Base-by-base conservation (phyloP, 1,140 invertebrate species). In the Heliconius hermathena region DNA sequence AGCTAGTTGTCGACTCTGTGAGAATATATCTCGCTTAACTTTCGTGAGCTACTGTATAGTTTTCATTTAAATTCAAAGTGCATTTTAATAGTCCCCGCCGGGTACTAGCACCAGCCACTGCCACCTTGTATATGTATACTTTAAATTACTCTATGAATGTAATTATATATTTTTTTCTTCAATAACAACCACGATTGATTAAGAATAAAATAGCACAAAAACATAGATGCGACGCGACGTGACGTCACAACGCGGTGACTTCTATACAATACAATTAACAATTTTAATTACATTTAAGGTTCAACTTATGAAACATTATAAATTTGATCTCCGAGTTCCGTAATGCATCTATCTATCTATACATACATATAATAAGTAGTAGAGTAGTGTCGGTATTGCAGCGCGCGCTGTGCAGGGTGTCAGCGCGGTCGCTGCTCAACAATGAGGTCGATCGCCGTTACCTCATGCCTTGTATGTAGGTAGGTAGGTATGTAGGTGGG, bases 391-490 rank as follows among this genome's bases (percentile, higher is more conserved):
- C 57, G n/a, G 57, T 26, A 3, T 26, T 22, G 22, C 22, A 18
- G 57, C 29, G 33, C 2, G 41, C 11, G 1, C 3, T 13, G 41
- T 13, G 41, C 41, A 22, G 22, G 57, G 22, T 66, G 26, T 66
- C 54, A 57, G 20, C 8, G 1, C 0, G 22, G 0, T 66, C 57
- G 22, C 22, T 13, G 9, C 22, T 26, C 22, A 33, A 74, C 73
- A 74, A 74, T 54, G 49, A 74, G 73, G 73, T 49, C 49, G 73
- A 22, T 33, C 22, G 60, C n/a, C 3, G 72, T 73, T 73, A 41
- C 72, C 72, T 73, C 72, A 52, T 18, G 3, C 72, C 33, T 41
- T 11, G 11, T 11, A 41, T n/a, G n/a, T n/a, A n/a, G n/a, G n/a
- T n/a, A n/a, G n/a, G n/a, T n/a, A n/a, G n/a, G n/a, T n/a, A n/a